These are phyloP conservation scores for Rhynchophorus ferrugineus DNA, from an alignment of 1,140 invertebrate species.

Conservation along the genomic window DNA sequence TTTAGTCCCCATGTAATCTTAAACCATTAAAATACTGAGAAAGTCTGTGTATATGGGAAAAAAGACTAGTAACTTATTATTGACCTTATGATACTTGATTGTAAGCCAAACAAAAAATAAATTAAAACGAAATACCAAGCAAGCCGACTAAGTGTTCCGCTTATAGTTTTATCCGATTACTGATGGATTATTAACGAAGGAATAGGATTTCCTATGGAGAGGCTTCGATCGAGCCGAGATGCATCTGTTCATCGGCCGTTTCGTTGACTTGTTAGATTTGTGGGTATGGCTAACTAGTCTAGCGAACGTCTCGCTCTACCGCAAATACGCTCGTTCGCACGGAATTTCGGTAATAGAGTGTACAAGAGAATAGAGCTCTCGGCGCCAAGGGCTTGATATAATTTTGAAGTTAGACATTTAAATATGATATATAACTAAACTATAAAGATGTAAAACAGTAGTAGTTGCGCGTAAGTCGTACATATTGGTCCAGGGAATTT, in stretches of 20 bases:
- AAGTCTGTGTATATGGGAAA: no score
- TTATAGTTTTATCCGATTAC: slow-evolving; percentile 38
- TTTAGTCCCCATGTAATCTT: background rate
- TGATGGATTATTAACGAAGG: slow-evolving; percentile 1
- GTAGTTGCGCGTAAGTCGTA: slow-evolving; percentile 38
- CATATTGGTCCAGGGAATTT: slow-evolving; percentile 31
- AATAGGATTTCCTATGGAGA: background rate
- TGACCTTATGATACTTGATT: no score
- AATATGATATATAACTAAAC: slow-evolving; percentile 27
- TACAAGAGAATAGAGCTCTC: no score
- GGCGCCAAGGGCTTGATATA: background rate
- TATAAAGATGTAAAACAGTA: slow-evolving; percentile 38
- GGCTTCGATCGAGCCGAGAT: background rate
- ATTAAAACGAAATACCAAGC: background rate
- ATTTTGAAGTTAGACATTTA: slow-evolving; percentile 18
- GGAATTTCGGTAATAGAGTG: no score
- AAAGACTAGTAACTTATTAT: no score
- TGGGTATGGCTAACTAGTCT: no score
- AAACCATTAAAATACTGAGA: background rate
- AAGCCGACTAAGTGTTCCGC: slow-evolving; percentile 26
- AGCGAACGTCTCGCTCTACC: no score
- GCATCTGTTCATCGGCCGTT: no score
- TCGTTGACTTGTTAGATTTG: no score
- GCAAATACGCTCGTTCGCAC: no score
- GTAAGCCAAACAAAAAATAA: no score